Evolutionary conservation across 2,113 vertebrate species (phyloP).

Genomic region (Pangasianodon gigas): DNA sequence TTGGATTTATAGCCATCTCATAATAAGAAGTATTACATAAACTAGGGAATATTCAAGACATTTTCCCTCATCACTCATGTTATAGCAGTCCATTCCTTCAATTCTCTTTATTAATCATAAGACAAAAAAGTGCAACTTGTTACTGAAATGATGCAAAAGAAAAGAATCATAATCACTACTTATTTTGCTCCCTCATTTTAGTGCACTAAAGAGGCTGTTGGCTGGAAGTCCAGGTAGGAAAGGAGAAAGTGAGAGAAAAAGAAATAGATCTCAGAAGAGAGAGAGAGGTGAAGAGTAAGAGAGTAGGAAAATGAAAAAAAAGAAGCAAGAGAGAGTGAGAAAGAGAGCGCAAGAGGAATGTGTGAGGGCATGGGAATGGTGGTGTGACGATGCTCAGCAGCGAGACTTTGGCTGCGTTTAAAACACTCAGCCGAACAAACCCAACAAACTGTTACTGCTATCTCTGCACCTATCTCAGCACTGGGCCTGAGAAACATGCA

Average conservation of each 20-base stretch:
- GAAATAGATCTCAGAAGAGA: not conserved
- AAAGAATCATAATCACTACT: not conserved
- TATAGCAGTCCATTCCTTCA: not conserved
- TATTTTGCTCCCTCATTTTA: not conserved
- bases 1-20: not conserved
- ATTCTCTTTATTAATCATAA: not conserved
- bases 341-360: conserved; percentile 83
- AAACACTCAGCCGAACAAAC: conserved; percentile 75
- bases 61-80: not conserved
- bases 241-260: not conserved
- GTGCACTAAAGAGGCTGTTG: not conserved
- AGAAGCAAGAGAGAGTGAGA: conserved; percentile 46
- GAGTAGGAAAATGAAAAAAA: conserved; percentile 59
- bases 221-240: not conserved
- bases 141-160: not conserved
- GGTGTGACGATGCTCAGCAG: conserved; percentile 85
- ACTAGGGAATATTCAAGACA: not conserved
- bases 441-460: conserved; percentile 71
- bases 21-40: not conserved
- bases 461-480: conserved; percentile 77
- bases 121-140: too few relatives aligned
- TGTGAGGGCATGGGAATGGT: conserved; percentile 91
- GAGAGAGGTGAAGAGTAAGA: not conserved
- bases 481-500: conserved; percentile 71
- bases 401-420: conserved; percentile 84